Evolutionary conservation across 2,113 vertebrate species (phyloP).

Genomic region (Stictonetta naevosa): DNA sequence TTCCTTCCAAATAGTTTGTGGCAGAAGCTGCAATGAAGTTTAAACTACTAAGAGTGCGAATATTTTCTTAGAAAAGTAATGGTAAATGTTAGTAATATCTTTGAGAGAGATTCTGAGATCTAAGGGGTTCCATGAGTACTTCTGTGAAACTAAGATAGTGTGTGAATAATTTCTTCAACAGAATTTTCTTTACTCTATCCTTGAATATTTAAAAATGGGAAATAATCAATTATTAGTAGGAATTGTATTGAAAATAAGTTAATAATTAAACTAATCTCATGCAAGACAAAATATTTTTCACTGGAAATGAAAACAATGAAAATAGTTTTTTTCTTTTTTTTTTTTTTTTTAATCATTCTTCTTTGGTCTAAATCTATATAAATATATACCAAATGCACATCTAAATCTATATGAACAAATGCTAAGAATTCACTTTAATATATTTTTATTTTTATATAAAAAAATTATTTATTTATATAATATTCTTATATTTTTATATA

Average conservation of each 20-base stretch:
- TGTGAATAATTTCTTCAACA: background rate
- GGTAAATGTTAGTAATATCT: background rate
- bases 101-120: background rate
- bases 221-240: background rate
- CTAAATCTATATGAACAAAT: background rate
- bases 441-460: too few species aligned
- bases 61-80: background rate
- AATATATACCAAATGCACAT: background rate
- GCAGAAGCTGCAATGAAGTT: background rate
- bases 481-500: too few species aligned
- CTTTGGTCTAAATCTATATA: background rate
- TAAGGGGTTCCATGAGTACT: background rate
- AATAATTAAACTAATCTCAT: background rate
- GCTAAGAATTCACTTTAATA: background rate
- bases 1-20: background rate
- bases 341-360: background rate
- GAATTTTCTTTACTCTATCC: background rate
- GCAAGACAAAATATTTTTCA: background rate
- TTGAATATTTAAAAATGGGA: background rate
- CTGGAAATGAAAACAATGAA: background rate
- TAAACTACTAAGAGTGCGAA: background rate
- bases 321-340: accelerated
- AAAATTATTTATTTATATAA: too few species aligned
- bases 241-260: background rate
- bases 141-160: background rate